Conservation (phyloP, 2,888 invertebrate genomes). For the Cheilosia variabilis region DNA sequence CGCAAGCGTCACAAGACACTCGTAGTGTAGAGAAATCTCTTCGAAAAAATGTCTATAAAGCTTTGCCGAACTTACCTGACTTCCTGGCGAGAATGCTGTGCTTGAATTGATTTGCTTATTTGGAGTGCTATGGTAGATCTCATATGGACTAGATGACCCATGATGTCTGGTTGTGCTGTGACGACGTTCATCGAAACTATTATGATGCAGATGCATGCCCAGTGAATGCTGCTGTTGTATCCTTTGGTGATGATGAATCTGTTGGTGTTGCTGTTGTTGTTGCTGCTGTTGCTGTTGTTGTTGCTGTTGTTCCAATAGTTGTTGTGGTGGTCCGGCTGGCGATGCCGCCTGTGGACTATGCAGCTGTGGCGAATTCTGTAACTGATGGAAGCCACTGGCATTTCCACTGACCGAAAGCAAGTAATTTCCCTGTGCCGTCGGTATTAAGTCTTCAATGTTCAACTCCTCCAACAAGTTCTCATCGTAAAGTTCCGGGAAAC, state of each 20-base stretch:
- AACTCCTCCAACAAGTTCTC: slow-evolving; percentile 91
- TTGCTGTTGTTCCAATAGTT: slow-evolving; percentile 80
- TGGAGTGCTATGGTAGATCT: slow-evolving; percentile 83
- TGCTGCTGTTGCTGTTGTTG: slow-evolving; percentile 76
- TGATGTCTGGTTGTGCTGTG: slow-evolving; percentile 78
- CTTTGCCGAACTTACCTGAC: slow-evolving; percentile 85
- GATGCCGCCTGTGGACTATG: slow-evolving; percentile 79
- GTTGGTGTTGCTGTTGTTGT: slow-evolving; percentile 77
- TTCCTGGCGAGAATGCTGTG: slow-evolving; percentile 87
- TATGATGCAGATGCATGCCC: slow-evolving; percentile 73
- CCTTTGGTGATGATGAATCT: slow-evolving; percentile 76
- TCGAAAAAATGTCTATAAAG: slow-evolving; percentile 82
- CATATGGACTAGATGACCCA: slow-evolving; percentile 82
- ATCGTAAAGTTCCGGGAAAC: slow-evolving; percentile 93
- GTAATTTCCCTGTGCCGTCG: slow-evolving; percentile 65
- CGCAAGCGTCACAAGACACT: too few species aligned
- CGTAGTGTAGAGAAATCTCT: neutral
- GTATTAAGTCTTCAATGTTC: slow-evolving; percentile 91
- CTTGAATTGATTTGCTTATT: slow-evolving; percentile 81
- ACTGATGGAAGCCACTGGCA: slow-evolving; percentile 59
- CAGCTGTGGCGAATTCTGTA: slow-evolving; percentile 80
- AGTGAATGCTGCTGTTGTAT: slow-evolving; percentile 75
- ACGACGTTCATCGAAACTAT: slow-evolving; percentile 76
- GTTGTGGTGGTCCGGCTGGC: slow-evolving; percentile 80
- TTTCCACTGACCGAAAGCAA: slow-evolving; percentile 85